phyloP scores from a whole-genome alignment of 1,140 invertebrate genomes.

The Diachasmimorpha longicaudata region DNA sequence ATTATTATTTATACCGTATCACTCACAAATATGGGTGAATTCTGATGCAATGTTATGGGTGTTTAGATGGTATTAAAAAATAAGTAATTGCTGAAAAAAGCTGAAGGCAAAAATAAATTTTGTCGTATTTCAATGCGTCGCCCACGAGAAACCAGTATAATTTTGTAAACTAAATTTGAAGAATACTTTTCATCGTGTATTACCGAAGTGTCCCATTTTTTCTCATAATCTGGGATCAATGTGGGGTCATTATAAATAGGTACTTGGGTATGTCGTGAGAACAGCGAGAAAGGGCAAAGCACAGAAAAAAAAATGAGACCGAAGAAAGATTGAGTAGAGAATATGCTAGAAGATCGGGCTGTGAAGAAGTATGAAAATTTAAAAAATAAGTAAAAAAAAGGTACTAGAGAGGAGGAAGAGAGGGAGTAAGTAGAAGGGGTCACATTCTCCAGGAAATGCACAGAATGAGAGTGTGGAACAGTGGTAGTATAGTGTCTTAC shows the following conservation, averaged over 20 bases:
- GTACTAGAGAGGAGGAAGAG: neutral
- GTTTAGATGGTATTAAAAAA: no score
- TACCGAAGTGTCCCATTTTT: neutral
- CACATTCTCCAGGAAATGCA: neutral
- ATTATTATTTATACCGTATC: no score
- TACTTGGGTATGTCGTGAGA: neutral
- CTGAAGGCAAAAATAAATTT: no score
- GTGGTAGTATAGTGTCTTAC: neutral
- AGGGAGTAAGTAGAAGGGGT: neutral
- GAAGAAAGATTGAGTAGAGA: neutral
- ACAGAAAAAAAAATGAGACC: constrained; percentile 14
- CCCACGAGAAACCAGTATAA: no score
- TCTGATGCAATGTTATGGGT: no score
- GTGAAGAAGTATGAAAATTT: neutral
- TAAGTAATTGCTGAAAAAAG: no score
- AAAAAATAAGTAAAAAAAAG: neutral
- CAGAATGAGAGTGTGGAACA: neutral
- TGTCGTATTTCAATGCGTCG: no score
- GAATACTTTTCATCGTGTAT: neutral
- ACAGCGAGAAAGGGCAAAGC: neutral
- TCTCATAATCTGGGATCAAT: neutral
- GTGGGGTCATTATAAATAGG: neutral
- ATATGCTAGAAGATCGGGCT: neutral
- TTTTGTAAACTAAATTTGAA: no score
- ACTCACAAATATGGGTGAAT: no score